Evolutionary conservation across 2,797 vertebrate genomes (phyloP), one percentile per base, ranked within the genome.

Genomic region (Gallinago solitaria): DNA sequence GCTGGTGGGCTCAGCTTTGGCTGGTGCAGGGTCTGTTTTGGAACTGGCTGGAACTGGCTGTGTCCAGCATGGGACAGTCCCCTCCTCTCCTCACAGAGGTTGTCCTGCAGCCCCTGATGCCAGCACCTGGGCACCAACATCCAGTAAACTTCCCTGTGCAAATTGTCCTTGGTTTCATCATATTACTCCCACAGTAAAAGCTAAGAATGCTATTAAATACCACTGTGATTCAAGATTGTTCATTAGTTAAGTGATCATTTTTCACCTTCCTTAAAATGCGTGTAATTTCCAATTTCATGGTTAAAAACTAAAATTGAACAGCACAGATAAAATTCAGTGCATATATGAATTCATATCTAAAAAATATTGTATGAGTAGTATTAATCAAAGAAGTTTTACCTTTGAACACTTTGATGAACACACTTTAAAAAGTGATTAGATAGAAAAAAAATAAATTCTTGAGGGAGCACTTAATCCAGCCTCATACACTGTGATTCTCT

Each of bases 41-140:
- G 51, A 54, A 54, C 51, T 30, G 30, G 11, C 51, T 54, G 28
- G 28, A 54, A 54, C 28, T 32, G 28, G 11, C 17, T 54, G 17
- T 54, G 51, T 32, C 17, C 51, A 54, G 11, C 28, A 54, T 18
- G 17, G 28, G 11, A 32, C 24, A 76, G 45, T 16, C 32, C 35
- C 4, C 0, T 9, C 30, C 53, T 28, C 27, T 11, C 27, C 18
- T 54, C 54, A 61, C 35, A 61, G 39, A 51, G 7, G 39, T 16
- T 1, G 1, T 39, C 16, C 41, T 2, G 1, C 9, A 61, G 13
- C 32, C 21, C 39, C 21, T 3, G 1, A 32, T n/a, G 14, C 1
- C 3, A 28, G n/a, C 0, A 0, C 21, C 33, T 11, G 23, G 16
- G 27, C 63, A 33, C 23, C 2, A 2, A n/a, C 35, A 24, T 17